A percentile compares a stretch with the other conserved stretches of the same genome.
Conservation (phyloP, 2,797 vertebrate species). For the Cyprinella venusta region DNA sequence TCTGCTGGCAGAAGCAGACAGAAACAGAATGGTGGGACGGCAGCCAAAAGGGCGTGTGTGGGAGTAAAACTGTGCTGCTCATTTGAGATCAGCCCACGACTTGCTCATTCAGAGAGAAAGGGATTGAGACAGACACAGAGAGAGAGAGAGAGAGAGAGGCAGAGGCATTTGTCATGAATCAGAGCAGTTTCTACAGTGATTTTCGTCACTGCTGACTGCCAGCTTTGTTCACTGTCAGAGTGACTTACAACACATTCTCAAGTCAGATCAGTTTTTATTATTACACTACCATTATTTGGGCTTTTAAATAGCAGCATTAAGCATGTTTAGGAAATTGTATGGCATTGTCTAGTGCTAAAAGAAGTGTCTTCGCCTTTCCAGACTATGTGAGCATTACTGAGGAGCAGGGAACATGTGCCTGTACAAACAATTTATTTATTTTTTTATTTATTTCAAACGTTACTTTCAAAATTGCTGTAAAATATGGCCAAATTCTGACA, state of each 20-base stretch:
- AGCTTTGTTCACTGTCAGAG: constrained; percentile 61
- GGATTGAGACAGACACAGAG: constrained; percentile 63
- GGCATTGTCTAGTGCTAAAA: neutral
- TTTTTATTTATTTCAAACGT: neutral
- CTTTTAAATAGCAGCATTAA: constrained; percentile 40
- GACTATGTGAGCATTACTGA: neutral
- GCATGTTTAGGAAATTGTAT: constrained; percentile 30
- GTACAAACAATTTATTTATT: no score
- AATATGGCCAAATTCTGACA: no score
- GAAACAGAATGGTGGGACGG: constrained; percentile 57
- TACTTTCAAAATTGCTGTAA: no score
- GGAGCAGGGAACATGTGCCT: neutral
- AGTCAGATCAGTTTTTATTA: constrained; percentile 53
- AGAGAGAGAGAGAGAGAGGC: constrained; percentile 65
- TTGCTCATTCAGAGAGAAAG: constrained; percentile 58
- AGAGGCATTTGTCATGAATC: constrained; percentile 70
- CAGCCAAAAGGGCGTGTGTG: constrained; percentile 66
- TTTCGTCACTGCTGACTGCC: constrained; percentile 52
- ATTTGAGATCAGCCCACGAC: constrained; percentile 69
- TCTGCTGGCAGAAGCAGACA: constrained; percentile 53
- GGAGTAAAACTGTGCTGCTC: constrained; percentile 68
- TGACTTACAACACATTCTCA: constrained; percentile 56
- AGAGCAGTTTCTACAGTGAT: constrained; percentile 65
- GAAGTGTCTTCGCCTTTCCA: neutral
- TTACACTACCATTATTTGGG: constrained; percentile 24